A percentile compares a stretch with the other conserved stretches of the same genome.
Evolutionary conservation across 2,888 invertebrate genomes (phyloP).

Genomic region (Dexiosoma caninum): DNA sequence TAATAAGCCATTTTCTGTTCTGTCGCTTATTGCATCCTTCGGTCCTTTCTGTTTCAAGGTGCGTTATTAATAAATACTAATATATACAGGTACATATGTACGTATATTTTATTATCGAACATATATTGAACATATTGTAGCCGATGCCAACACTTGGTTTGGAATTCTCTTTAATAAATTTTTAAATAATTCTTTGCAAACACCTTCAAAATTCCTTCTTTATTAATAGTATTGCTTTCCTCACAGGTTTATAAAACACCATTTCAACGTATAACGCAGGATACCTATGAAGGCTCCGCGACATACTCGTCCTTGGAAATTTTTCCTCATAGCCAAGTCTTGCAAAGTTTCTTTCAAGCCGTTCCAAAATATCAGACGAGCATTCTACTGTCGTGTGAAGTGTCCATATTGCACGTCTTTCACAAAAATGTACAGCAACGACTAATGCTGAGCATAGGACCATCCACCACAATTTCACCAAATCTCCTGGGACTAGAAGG

Average conservation of each 20-base stretch:
- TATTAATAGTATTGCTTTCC: too few relatives aligned
- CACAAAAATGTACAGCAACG: slow-evolving; percentile 78
- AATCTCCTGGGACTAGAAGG: slow-evolving; percentile 77
- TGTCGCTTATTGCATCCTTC: too few relatives aligned
- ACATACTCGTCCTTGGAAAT: slow-evolving; percentile 77
- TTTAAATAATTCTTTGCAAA: too few relatives aligned
- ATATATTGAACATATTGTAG: too few relatives aligned
- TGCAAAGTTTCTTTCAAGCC: slow-evolving; percentile 76
- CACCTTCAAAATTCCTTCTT: too few relatives aligned
- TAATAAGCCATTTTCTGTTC: too few relatives aligned
- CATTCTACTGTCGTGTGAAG: slow-evolving; percentile 76
- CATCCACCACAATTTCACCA: slow-evolving; percentile 77
- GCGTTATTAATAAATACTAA: too few relatives aligned
- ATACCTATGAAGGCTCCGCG: slow-evolving; percentile 75
- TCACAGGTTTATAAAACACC: slow-evolving; percentile 76
- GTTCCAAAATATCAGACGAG: slow-evolving; percentile 77
- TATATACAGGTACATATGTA: too few relatives aligned
- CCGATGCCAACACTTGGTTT: too few relatives aligned
- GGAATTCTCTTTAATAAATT: too few relatives aligned
- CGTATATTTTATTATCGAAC: too few relatives aligned
- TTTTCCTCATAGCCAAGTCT: slow-evolving; percentile 76
- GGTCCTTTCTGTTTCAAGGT: too few relatives aligned
- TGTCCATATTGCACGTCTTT: slow-evolving; percentile 77
- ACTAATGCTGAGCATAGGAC: slow-evolving; percentile 73
- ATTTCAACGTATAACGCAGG: slow-evolving; percentile 76